These are phyloP conservation scores for Gerris lacustris DNA, from an alignment of 2,888 invertebrate species.

Conservation along the genomic window DNA sequence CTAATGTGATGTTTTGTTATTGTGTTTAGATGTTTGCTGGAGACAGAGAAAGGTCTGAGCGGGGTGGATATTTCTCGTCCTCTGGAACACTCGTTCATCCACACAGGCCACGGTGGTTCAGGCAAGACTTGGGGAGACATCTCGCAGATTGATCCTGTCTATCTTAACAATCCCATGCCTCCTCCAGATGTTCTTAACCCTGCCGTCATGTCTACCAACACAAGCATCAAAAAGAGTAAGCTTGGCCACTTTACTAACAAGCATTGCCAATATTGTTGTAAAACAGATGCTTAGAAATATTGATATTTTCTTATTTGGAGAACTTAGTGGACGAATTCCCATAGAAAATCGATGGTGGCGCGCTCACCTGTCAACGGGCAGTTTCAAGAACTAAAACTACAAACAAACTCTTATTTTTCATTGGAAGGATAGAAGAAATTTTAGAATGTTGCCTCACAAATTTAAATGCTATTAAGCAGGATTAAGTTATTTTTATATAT, in stretches of 20 bases:
- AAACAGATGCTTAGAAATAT: too few relatives aligned
- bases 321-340: too few relatives aligned
- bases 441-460: too few relatives aligned
- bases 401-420: too few relatives aligned
- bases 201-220: background rate
- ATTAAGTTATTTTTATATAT: too few relatives aligned
- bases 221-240: slow-evolving; percentile 2
- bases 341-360: too few relatives aligned
- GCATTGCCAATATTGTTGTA: too few relatives aligned
- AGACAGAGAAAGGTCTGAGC: slow-evolving; percentile 33
- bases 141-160: slow-evolving; percentile 62
- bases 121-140: slow-evolving; percentile 79
- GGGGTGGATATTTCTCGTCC: slow-evolving; percentile 66
- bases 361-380: too few relatives aligned
- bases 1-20: background rate
- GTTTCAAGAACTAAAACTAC: too few relatives aligned
- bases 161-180: slow-evolving; percentile 61
- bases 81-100: slow-evolving; percentile 67
- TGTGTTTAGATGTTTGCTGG: slow-evolving; percentile 17
- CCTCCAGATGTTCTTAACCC: slow-evolving; percentile 48
- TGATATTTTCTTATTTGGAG: too few relatives aligned
- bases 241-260: background rate
- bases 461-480: too few relatives aligned
- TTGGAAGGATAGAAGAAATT: too few relatives aligned
- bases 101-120: slow-evolving; percentile 63